Evolutionary conservation across 2,797 vertebrate genomes (phyloP).

Genomic region (Onychomys torridus): DNA sequence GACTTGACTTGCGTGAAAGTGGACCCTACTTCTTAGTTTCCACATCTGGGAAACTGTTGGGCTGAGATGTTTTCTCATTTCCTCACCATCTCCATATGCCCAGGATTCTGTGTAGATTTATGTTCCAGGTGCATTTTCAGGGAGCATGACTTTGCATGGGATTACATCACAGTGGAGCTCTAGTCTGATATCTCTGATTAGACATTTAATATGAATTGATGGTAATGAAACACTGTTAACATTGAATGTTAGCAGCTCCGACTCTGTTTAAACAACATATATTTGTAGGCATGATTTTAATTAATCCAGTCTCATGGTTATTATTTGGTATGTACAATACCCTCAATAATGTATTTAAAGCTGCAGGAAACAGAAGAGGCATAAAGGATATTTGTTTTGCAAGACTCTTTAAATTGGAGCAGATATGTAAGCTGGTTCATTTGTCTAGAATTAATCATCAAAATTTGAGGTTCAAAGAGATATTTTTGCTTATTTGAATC

Average conservation of each 20-base stretch:
- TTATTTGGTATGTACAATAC: background rate
- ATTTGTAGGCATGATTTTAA: background rate
- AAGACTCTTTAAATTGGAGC: conserved; percentile 9
- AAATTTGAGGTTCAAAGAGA: background rate
- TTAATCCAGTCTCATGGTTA: background rate
- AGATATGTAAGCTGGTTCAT: background rate
- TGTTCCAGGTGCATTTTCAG: background rate
- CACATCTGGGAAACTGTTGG: background rate
- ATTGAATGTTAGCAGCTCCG: background rate
- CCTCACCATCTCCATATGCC: background rate
- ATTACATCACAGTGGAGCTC: background rate
- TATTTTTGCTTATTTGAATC: background rate
- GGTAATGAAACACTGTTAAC: background rate
- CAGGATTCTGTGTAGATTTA: background rate
- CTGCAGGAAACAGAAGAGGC: background rate
- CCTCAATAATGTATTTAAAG: background rate
- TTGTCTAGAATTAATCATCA: background rate
- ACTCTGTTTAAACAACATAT: background rate
- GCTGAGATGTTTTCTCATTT: background rate
- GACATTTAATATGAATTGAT: conserved; percentile 22
- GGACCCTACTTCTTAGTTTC: background rate
- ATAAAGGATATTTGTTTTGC: background rate
- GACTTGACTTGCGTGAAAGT: background rate
- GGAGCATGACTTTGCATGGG: background rate
- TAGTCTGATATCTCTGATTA: background rate